These are phyloP conservation scores for Catocala nupta DNA, from an alignment of 2,888 invertebrate species.

Conservation along the genomic window DNA sequence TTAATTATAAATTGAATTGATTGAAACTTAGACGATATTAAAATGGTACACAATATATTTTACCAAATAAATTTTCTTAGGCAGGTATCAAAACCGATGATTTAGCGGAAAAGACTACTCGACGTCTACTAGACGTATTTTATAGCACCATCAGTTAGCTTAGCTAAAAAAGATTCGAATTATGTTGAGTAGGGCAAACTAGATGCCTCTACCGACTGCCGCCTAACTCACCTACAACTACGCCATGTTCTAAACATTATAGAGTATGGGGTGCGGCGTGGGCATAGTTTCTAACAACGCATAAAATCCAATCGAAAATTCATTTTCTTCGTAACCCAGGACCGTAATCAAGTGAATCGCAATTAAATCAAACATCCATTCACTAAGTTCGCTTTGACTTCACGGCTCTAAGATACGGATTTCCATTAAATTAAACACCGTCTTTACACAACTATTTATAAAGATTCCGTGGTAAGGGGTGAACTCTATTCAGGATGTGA, in stretches of 20 bases:
- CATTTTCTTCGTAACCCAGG: conserved; percentile 42
- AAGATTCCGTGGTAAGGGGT: conserved; percentile 79
- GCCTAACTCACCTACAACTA: too few species aligned
- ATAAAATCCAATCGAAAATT: conserved; percentile 21
- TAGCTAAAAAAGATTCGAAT: too few species aligned
- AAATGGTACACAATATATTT: too few species aligned
- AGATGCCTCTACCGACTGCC: too few species aligned
- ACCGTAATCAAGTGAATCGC: conserved; percentile 58
- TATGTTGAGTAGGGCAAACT: too few species aligned
- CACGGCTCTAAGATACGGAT: conserved; percentile 75
- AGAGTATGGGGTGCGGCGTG: not conserved
- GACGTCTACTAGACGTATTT: too few species aligned
- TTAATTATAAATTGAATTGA: too few species aligned
- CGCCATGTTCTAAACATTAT: not conserved
- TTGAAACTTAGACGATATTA: too few species aligned
- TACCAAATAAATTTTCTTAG: too few species aligned
- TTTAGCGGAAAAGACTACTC: too few species aligned
- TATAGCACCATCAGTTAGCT: too few species aligned
- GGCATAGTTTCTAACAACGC: conserved; percentile 8
- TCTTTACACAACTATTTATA: conserved; percentile 84
- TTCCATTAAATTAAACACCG: conserved; percentile 85
- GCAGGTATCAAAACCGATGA: too few species aligned
- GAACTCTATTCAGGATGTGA: conserved; percentile 81
- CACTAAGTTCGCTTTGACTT: conserved; percentile 69
- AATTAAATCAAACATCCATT: conserved; percentile 75